Conservation (phyloP, 2,888 invertebrate species). For the Tenthredo notha region DNA sequence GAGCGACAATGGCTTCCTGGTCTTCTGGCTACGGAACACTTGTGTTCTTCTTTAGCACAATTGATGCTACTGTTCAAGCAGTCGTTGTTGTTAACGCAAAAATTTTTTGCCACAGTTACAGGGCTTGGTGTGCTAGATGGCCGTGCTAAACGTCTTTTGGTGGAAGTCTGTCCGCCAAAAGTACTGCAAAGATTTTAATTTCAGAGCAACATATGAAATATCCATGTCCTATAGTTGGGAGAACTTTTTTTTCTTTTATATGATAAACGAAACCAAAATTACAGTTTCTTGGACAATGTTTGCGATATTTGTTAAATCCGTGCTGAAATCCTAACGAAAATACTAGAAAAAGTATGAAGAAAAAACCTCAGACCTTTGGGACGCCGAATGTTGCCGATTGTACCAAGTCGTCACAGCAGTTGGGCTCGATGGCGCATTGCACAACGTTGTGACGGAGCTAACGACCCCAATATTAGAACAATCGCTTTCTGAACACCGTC, state of each 20-base stretch:
- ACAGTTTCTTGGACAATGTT: neutral
- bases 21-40: constrained; percentile 46
- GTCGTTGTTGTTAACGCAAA: constrained; percentile 33
- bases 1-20: constrained; percentile 56
- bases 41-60: constrained; percentile 33
- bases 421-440: constrained; percentile 57
- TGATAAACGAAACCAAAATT: neutral
- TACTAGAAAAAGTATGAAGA: neutral
- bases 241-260: neutral
- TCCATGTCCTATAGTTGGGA: neutral
- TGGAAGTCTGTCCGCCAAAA: constrained; percentile 56
- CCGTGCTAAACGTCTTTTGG: constrained; percentile 38
- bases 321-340: neutral
- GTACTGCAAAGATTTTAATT: constrained; percentile 51
- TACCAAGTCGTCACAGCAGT: constrained; percentile 64
- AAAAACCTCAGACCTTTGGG: constrained; percentile 49
- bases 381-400: constrained; percentile 58
- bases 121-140: constrained; percentile 57
- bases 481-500: constrained; percentile 58
- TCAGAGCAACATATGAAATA: neutral
- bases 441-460: constrained; percentile 55
- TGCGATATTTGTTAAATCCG: neutral
- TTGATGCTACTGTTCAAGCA: constrained; percentile 28
- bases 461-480: constrained; percentile 56
- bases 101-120: constrained; percentile 41